A percentile compares a stretch with the other conserved stretches of the same genome.
Evolutionary conservation across 2,888 invertebrate species (phyloP).

Genomic region (Clanis bilineata): DNA sequence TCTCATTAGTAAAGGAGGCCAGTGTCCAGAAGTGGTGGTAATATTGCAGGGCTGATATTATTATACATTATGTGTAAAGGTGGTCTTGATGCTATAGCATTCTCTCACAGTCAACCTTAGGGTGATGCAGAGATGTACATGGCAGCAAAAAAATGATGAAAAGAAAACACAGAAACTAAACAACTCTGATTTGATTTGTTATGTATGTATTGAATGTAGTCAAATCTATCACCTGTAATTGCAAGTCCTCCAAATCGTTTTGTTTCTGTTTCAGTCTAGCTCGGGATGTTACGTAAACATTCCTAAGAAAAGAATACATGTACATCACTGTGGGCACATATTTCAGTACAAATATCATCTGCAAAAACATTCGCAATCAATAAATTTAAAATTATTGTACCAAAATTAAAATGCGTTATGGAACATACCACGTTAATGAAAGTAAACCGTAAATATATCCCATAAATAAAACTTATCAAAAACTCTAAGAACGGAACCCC

Average conservation of each 20-base stretch:
- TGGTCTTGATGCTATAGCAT: no score
- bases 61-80: no score
- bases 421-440: conserved; percentile 54
- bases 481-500: conserved; percentile 45
- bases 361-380: conserved; percentile 21
- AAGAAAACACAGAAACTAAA: no score
- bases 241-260: conserved; percentile 62
- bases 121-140: no score
- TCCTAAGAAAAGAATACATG: conserved; percentile 55
- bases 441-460: conserved; percentile 51
- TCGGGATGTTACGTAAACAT: conserved; percentile 49
- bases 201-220: no score
- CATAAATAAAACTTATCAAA: conserved; percentile 45
- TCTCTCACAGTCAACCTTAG: no score
- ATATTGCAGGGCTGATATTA: no score
- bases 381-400: background rate
- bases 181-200: no score
- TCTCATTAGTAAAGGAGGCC: no score
- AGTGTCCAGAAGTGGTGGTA: no score
- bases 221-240: conserved; percentile 63
- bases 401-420: background rate
- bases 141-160: no score
- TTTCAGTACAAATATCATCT: conserved; percentile 59
- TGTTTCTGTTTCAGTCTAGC: conserved; percentile 54
- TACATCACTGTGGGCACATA: conserved; percentile 61